Base-by-base conservation (phyloP, 1,140 invertebrate species). In the Drosophila suzukii region DNA sequence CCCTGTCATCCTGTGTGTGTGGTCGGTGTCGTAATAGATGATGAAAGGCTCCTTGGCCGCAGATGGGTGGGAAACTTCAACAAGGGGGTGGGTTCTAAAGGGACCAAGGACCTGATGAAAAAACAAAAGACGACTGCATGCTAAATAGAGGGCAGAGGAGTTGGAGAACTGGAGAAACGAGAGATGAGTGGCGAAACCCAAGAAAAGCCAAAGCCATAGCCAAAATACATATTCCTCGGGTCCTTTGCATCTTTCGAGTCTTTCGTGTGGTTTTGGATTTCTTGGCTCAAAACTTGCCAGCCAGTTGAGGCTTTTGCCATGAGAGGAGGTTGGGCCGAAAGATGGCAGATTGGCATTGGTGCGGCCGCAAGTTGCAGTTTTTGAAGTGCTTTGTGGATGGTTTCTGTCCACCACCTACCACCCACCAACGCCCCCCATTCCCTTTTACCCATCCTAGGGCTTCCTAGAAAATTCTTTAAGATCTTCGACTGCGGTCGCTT, bases 261-360 rank as follows among this genome's bases (percentile, higher is more conserved):
- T 90, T 90, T 90, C 83, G 85, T 90, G 85, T 90, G 85, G 85
- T 90, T 90, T 90, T 85, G 81, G 81, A 90, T 90, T 85, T 90
- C 85, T 90, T 90, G 67, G 78, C 59, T 73, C 66, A 63, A 81
- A 90, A 90, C 62, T 90, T 90, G 10, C n/a, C 50, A 46, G 43
- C 43, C 53, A 54, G 65, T 49, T 39, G 27, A 15, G 44, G 47
- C 46, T 32, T 39, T 47, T 4, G 27, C 32, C 36, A 11, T 27
- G 46, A 10, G 24, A 17, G 43, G 8, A 17, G 41, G 34, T 32
- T 38, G 27, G 4, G 53, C 7, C n/a, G 24, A 13, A 34, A 36
- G 43, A 56, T 50, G 38, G 50, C 57, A 36, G 53, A 58, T 71
- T 68, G 68, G 67, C 65, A 71, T 71, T 71, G 65, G 67, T 57